A percentile compares a stretch with the other conserved stretches of the same genome.
These are phyloP conservation scores for Crotalus tigris DNA, from an alignment of 2,113 vertebrate genomes.

Conservation along the genomic window DNA sequence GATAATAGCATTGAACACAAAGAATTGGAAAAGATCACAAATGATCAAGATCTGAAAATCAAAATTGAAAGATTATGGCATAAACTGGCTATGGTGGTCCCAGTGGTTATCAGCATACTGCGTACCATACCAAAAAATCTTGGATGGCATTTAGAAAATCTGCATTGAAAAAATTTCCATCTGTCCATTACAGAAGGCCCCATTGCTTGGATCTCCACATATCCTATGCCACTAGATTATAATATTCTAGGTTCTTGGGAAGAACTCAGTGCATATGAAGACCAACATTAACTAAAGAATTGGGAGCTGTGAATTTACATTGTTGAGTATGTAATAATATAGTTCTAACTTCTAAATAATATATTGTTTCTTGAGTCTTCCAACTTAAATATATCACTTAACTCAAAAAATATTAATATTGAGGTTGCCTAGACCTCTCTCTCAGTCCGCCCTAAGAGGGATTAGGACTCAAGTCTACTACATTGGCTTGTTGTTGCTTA, in stretches of 20 bases:
- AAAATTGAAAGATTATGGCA: neutral
- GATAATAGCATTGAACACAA: neutral
- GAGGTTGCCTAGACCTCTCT: neutral
- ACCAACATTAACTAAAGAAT: neutral
- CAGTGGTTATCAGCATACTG: neutral
- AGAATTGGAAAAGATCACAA: neutral
- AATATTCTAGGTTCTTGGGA: neutral
- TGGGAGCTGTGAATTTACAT: neutral
- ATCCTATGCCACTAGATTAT: neutral
- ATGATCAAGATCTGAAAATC: neutral
- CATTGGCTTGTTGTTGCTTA: neutral
- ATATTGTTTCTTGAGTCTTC: neutral
- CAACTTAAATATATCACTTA: neutral
- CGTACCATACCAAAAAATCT: neutral
- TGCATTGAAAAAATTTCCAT: neutral
- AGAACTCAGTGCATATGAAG: neutral
- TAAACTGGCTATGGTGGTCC: neutral
- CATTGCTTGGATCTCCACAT: neutral
- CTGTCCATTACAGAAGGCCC: neutral
- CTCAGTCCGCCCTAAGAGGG: neutral
- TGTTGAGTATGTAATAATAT: neutral
- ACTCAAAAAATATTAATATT: neutral
- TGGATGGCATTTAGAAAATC: neutral
- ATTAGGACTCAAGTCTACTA: neutral
- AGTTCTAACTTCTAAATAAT: neutral